Percentiles rank a stretch among this genome's conserved stretches.
Conservation (phyloP, 2,113 vertebrate species). For the Cebidichthys violaceus region DNA sequence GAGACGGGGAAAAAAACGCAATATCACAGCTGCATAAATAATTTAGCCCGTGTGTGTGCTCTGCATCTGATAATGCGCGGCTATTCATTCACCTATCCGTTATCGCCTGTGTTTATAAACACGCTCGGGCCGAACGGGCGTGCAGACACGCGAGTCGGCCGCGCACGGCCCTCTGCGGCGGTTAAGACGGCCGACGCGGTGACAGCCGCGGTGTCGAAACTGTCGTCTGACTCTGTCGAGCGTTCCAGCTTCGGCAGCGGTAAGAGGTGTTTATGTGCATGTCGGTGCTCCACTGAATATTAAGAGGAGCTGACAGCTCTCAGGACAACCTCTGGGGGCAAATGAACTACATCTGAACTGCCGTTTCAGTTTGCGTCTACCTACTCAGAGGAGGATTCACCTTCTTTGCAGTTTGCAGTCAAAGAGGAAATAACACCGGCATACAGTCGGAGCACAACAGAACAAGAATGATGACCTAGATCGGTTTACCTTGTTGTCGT, state of each 20-base stretch:
- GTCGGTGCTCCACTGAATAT: constrained; percentile 43
- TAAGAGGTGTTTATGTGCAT: constrained; percentile 42
- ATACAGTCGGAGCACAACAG: constrained; percentile 4
- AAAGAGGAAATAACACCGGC: constrained; percentile 1
- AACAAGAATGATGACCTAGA: constrained; percentile 25
- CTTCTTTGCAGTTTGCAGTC: constrained; percentile 11
- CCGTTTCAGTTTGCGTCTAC: not conserved
- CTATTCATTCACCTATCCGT: constrained; percentile 35
- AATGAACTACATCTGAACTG: constrained; percentile 37
- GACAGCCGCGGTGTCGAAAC: constrained; percentile 35
- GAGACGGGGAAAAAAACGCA: constrained; percentile 56
- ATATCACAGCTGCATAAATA: constrained; percentile 76
- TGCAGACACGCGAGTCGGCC: not conserved
- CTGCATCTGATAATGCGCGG: constrained; percentile 50
- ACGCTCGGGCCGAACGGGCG: not conserved
- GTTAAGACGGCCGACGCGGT: constrained; percentile 11
- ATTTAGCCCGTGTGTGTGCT: constrained; percentile 60
- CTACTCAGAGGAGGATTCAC: not conserved
- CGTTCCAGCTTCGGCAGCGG: constrained; percentile 12
- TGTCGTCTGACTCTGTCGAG: not conserved
- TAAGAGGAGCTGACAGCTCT: constrained; percentile 42
- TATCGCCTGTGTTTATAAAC: constrained; percentile 53
- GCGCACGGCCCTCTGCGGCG: not conserved
- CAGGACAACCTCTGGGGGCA: constrained; percentile 4
- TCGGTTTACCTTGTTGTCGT: constrained; percentile 81